phyloP scores from a whole-genome alignment of 2,113 vertebrate genomes.

The Microtus montanus region DNA sequence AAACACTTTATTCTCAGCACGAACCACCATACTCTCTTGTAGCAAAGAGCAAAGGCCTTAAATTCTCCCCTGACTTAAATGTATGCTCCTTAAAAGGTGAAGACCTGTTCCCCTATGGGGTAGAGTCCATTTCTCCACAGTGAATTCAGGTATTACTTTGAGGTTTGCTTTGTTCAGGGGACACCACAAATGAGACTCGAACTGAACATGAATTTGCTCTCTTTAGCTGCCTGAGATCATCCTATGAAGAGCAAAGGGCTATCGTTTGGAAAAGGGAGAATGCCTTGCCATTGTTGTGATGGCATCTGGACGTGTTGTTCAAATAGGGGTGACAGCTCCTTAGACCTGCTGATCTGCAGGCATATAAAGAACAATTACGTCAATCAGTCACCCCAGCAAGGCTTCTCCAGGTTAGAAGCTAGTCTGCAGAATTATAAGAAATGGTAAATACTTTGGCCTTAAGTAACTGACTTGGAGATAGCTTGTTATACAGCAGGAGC shows the following conservation, averaged over 20 bases:
- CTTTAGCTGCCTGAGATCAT: not conserved
- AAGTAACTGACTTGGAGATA: not conserved
- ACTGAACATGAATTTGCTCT: not conserved
- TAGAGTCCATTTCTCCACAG: not conserved
- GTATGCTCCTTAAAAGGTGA: not conserved
- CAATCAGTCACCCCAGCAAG: not conserved
- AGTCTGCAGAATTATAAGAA: not conserved
- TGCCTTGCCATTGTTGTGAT: not conserved
- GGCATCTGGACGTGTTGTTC: not conserved
- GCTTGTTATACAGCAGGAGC: not conserved
- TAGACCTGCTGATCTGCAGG: not conserved
- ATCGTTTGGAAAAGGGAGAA: not conserved
- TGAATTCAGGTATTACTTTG: not conserved
- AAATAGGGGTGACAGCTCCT: not conserved
- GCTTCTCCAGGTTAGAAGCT: not conserved
- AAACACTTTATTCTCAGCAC: not conserved
- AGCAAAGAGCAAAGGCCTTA: not conserved
- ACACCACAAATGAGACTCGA: not conserved
- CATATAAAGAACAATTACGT: not conserved
- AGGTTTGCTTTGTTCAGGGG: constrained; percentile 9
- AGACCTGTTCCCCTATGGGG: not conserved
- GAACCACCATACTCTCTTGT: not conserved
- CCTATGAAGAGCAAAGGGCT: not conserved
- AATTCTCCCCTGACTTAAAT: not conserved
- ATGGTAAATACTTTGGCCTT: not conserved